Evolutionary conservation across 2,888 invertebrate species (phyloP).

Genomic region (Sisyra nigra): DNA sequence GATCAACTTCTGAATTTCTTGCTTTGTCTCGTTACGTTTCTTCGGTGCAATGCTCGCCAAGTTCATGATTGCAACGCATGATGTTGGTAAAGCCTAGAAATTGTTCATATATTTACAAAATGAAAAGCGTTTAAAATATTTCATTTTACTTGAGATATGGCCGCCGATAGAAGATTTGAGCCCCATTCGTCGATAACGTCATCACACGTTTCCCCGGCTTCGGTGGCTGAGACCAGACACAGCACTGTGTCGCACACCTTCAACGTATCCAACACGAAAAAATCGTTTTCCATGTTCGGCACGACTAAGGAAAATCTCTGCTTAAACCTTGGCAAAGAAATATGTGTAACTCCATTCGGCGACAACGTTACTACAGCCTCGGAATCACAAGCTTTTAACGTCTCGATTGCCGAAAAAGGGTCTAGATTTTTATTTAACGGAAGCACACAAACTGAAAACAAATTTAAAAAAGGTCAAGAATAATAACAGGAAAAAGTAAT

Average conservation of each 20-base stretch:
- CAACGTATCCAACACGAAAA: constrained; percentile 60
- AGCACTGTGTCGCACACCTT: constrained; percentile 79
- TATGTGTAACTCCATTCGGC: constrained; percentile 51
- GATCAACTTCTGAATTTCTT: constrained; percentile 43
- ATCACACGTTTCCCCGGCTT: constrained; percentile 31
- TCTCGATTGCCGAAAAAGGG: constrained; percentile 41
- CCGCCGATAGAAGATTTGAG: constrained; percentile 54
- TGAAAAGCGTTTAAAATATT: too few species aligned
- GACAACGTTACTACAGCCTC: constrained; percentile 47
- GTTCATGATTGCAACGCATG: constrained; percentile 56
- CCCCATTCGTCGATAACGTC: constrained; percentile 68
- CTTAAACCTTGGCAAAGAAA: constrained; percentile 68
- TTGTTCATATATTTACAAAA: too few species aligned
- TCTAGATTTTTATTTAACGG: constrained; percentile 54
- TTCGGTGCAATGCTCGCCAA: constrained; percentile 57
- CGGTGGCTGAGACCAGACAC: constrained; percentile 53
- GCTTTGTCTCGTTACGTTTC: constrained; percentile 51
- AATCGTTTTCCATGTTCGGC: constrained; percentile 56
- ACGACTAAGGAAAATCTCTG: constrained; percentile 71
- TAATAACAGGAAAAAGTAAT: too few species aligned
- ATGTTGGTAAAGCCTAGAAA: constrained; percentile 51
- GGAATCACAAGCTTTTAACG: constrained; percentile 57
- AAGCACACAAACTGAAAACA: constrained; percentile 45
- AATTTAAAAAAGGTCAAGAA: neutral
- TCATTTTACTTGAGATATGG: constrained; percentile 62